Percentiles rank a stretch among this genome's conserved stretches.
These are phyloP conservation scores for Andrena trimmerana DNA, from an alignment of 2,888 invertebrate genomes.

Conservation along the genomic window DNA sequence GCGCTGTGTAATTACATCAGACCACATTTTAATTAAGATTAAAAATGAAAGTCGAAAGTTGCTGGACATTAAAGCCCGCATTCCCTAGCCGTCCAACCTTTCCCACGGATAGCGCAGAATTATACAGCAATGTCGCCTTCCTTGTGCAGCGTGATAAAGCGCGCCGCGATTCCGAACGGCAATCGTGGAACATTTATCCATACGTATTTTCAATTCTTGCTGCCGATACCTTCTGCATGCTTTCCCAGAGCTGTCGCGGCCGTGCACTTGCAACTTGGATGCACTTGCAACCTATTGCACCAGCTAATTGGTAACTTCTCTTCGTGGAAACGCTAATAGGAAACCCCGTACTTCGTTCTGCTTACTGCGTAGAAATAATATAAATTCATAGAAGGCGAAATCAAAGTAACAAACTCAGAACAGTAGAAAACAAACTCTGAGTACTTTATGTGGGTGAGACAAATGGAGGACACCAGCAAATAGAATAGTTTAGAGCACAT, in stretches of 20 bases:
- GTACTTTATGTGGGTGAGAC: too few relatives aligned
- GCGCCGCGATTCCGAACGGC: not conserved
- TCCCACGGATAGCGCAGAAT: conserved; percentile 2
- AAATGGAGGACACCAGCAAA: too few relatives aligned
- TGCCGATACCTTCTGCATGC: not conserved
- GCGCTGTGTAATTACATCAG: not conserved
- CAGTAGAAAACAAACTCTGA: too few relatives aligned
- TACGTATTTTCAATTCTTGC: conserved; percentile 6
- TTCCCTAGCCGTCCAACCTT: not conserved
- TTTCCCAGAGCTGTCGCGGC: not conserved
- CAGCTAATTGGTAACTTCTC: not conserved
- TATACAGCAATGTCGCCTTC: conserved; percentile 1
- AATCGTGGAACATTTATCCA: not conserved
- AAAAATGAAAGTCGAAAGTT: not conserved
- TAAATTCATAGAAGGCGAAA: not conserved
- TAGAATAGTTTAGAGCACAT: too few relatives aligned
- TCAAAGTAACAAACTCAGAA: not conserved
- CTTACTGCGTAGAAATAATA: not conserved
- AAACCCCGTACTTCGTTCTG: not conserved
- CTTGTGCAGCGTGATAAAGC: conserved; percentile 1
- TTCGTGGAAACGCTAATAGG: not conserved
- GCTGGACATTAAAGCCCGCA: not conserved
- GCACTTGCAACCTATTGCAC: not conserved
- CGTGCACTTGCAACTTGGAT: not conserved
- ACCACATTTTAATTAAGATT: not conserved